A percentile compares a stretch with the other conserved stretches of the same genome.
Evolutionary conservation across 1,140 invertebrate species (phyloP).

Genomic region (Drosophila teissieri): DNA sequence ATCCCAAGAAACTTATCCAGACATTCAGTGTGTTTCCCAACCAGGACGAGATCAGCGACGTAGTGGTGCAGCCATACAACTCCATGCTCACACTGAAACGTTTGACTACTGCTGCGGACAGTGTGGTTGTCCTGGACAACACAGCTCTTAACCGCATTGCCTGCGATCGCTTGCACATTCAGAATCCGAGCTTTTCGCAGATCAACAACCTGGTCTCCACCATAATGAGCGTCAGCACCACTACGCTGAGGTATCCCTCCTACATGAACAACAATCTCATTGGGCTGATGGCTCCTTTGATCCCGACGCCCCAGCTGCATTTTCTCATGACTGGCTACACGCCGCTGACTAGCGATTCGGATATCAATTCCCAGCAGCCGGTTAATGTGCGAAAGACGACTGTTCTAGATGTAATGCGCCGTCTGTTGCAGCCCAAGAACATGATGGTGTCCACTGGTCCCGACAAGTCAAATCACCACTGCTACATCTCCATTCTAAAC

Average conservation of each 20-base stretch:
- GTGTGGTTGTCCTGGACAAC: constrained; percentile 99
- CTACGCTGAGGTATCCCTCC: constrained; percentile 97
- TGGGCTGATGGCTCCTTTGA: constrained; percentile 97
- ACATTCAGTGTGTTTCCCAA: constrained; percentile 99
- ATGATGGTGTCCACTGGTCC: constrained; percentile 99
- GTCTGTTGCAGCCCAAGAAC: constrained; percentile 98
- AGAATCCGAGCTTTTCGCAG: constrained; percentile 97
- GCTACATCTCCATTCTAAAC: constrained; percentile 99
- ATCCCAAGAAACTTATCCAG: constrained; percentile 99
- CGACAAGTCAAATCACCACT: constrained; percentile 95
- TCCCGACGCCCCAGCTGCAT: constrained; percentile 98
- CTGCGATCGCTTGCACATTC: constrained; percentile 96
- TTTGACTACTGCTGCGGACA: constrained; percentile 97
- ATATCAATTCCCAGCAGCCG: constrained; percentile 62
- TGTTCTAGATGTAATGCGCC: constrained; percentile 81
- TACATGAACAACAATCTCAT: constrained; percentile 99
- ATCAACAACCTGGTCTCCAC: constrained; percentile 99
- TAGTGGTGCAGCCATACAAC: constrained; percentile 99
- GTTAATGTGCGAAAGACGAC: constrained; percentile 82
- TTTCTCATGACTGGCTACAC: constrained; percentile 99
- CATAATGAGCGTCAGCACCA: constrained; percentile 99
- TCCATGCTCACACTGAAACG: constrained; percentile 98
- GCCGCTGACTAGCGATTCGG: constrained; percentile 94
- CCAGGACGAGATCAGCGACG: constrained; percentile 98
- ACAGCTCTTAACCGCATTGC: constrained; percentile 98